Evolutionary conservation across 2,113 vertebrate species (phyloP).

Genomic region (Sinocyclocheilus maitianheensis): DNA sequence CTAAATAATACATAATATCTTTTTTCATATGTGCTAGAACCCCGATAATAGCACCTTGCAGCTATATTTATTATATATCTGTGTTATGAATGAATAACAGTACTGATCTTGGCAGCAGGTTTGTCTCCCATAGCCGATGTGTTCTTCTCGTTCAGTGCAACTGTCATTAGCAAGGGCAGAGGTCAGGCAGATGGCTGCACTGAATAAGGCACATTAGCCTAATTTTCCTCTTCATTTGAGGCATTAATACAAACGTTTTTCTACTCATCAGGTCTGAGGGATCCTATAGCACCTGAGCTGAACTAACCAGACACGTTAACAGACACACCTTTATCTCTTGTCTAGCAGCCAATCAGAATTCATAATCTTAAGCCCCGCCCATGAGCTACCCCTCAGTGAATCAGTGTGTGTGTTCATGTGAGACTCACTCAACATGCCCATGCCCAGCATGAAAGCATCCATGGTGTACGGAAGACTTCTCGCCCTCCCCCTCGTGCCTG

Average conservation of each 20-base stretch:
- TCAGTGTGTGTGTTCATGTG: not conserved
- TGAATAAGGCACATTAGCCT: conserved; percentile 88
- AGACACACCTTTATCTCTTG: not conserved
- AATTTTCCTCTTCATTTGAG: conserved; percentile 99
- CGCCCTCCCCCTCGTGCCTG: conserved; percentile 88
- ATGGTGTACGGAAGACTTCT: conserved; percentile 89
- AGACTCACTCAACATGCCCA: conserved; percentile 93
- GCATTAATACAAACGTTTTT: conserved; percentile 77
- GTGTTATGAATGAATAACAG: conserved; percentile 51
- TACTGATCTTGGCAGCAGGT: conserved; percentile 54
- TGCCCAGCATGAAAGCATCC: conserved; percentile 93
- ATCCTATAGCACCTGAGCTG: conserved; percentile 17
- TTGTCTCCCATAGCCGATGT: conserved; percentile 66
- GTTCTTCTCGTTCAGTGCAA: conserved; percentile 72
- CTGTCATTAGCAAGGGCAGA: conserved; percentile 77
- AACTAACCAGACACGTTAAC: not conserved
- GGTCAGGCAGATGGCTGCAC: conserved; percentile 92
- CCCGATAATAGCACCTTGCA: too few relatives aligned
- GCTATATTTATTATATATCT: not conserved
- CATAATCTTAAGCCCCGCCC: not conserved
- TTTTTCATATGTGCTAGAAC: too few relatives aligned
- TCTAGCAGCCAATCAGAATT: not conserved
- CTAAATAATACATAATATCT: too few relatives aligned
- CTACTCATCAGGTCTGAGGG: not conserved
- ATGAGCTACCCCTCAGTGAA: not conserved